phyloP scores from a whole-genome alignment of 1,140 invertebrate genomes.

The Cydia pomonella region DNA sequence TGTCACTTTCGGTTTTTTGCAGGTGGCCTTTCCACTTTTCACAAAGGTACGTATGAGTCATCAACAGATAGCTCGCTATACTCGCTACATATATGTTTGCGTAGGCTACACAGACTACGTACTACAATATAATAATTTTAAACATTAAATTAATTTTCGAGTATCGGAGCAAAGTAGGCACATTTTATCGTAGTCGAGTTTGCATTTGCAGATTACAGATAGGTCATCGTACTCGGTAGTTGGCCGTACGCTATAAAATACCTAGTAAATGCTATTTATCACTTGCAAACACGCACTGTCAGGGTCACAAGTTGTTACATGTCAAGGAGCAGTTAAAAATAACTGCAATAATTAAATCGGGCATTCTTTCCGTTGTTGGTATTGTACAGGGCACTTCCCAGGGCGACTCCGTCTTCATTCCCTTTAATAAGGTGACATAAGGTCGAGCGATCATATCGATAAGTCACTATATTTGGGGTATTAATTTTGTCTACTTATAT shows the following conservation, averaged over 20 bases:
- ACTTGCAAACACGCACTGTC: slow-evolving; percentile 25
- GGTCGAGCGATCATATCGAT: neutral
- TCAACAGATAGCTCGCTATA: too few species aligned
- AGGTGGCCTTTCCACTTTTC: too few species aligned
- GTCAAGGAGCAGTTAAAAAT: slow-evolving; percentile 62
- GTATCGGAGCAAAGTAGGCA: too few species aligned
- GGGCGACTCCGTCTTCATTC: slow-evolving; percentile 39
- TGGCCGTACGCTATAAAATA: neutral
- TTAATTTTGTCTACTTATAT: too few species aligned
- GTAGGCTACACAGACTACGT: too few species aligned
- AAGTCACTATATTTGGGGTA: neutral
- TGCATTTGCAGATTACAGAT: too few species aligned
- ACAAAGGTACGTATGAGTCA: too few species aligned
- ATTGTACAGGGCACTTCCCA: slow-evolving; percentile 60
- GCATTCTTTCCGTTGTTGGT: slow-evolving; percentile 60
- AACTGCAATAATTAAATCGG: slow-evolving; percentile 70
- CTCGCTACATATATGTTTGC: too few species aligned
- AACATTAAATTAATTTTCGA: too few species aligned
- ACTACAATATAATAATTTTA: too few species aligned
- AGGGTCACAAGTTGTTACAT: slow-evolving; percentile 53
- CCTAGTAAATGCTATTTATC: slow-evolving; percentile 17
- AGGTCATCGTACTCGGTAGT: neutral
- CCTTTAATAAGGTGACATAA: slow-evolving; percentile 43
- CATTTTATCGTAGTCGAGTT: too few species aligned
- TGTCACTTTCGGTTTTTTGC: too few species aligned